phyloP scores from a whole-genome alignment of 1,140 invertebrate species.

The Sminthurinus signatus region DNA sequence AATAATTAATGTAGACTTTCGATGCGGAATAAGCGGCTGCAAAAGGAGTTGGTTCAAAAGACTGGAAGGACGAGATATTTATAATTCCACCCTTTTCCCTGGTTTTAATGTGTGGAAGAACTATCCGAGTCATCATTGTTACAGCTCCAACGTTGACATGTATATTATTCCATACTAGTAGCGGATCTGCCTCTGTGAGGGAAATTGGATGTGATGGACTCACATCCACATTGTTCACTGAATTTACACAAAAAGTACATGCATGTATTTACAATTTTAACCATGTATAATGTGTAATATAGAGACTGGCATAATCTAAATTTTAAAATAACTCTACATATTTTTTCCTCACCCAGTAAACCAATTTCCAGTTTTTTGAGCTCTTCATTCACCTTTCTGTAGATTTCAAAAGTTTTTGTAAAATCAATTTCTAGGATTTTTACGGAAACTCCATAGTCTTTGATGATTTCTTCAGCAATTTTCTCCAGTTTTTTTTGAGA shows the following conservation, averaged over 20 bases:
- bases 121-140: neutral
- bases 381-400: constrained; percentile 63
- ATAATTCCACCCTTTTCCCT: constrained; percentile 77
- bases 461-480: constrained; percentile 69
- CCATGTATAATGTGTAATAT: too few relatives aligned
- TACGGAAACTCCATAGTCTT: constrained; percentile 57
- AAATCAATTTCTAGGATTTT: constrained; percentile 78
- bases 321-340: too few relatives aligned
- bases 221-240: constrained; percentile 93
- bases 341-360: too few relatives aligned
- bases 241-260: too few relatives aligned
- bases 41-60: too few relatives aligned
- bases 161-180: neutral
- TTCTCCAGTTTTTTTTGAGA: constrained; percentile 64
- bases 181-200: constrained; percentile 49
- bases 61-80: constrained; percentile 69
- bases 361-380: constrained; percentile 48
- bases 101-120: constrained; percentile 63
- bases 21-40: too few relatives aligned
- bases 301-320: too few relatives aligned
- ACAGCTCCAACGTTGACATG: neutral
- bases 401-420: constrained; percentile 57
- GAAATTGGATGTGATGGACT: constrained; percentile 82
- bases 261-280: too few relatives aligned
- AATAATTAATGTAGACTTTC: too few relatives aligned